A percentile compares a stretch with the other conserved stretches of the same genome.
Conservation (phyloP, 2,888 invertebrate genomes). For the Diarsia brunnea region DNA sequence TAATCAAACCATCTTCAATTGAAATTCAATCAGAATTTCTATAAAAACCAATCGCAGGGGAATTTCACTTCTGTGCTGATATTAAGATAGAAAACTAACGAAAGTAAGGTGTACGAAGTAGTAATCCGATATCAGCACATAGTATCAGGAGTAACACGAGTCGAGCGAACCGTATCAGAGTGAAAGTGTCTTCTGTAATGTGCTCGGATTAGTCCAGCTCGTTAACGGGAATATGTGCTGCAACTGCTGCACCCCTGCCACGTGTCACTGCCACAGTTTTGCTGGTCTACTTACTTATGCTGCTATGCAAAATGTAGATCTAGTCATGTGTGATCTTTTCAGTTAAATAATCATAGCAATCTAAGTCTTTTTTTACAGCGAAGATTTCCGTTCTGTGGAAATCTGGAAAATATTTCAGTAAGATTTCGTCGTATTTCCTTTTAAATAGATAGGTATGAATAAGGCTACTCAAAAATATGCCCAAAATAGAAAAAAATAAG, state of each 20-base stretch:
- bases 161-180: constrained; percentile 58
- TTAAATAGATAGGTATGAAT: background rate
- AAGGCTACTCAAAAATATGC: background rate
- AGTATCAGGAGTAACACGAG: constrained; percentile 53
- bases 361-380: no score
- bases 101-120: constrained; percentile 57
- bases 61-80: constrained; percentile 28
- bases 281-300: background rate
- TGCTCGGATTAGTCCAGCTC: constrained; percentile 50
- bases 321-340: background rate
- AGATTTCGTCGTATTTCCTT: background rate
- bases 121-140: constrained; percentile 52
- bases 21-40: constrained; percentile 44
- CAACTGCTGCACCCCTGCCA: constrained; percentile 35
- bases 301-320: background rate
- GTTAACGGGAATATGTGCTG: constrained; percentile 46
- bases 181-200: constrained; percentile 57
- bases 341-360: no score
- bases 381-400: background rate
- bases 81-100: constrained; percentile 51
- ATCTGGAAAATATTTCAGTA: background rate
- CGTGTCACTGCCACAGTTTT: constrained; percentile 10
- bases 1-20: constrained; percentile 40
- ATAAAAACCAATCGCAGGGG: constrained; percentile 17
- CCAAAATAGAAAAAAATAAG: background rate